These are phyloP conservation scores for Drosophila kanekoi DNA, from an alignment of 2,888 invertebrate genomes.

Conservation along the genomic window DNA sequence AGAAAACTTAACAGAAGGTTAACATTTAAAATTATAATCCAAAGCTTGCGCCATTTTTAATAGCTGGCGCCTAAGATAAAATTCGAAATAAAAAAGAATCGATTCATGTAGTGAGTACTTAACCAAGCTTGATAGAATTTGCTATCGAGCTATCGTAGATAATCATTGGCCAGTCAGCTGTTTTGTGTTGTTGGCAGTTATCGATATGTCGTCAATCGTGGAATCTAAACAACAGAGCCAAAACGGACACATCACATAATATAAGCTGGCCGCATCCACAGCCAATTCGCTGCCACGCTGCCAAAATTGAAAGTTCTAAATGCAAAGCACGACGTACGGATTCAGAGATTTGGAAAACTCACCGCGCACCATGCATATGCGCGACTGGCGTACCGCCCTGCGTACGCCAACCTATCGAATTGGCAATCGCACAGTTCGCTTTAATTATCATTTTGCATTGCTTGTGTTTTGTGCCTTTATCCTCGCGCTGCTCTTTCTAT, in stretches of 20 bases:
- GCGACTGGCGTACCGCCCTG: slow-evolving; percentile 95
- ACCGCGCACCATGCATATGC: slow-evolving; percentile 85
- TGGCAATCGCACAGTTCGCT: slow-evolving; percentile 92
- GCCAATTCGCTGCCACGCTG: slow-evolving; percentile 41
- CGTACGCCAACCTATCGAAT: slow-evolving; percentile 95
- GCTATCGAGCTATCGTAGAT: slow-evolving; percentile 1
- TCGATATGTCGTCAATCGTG: slow-evolving; percentile 43
- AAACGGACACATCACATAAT: slow-evolving; percentile 59
- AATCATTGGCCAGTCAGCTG: slow-evolving; percentile 29
- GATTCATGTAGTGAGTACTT: not conserved
- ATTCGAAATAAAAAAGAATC: not conserved
- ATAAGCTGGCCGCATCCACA: slow-evolving; percentile 8
- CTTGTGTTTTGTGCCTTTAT: slow-evolving; percentile 88
- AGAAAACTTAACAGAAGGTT: no score
- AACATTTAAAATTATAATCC: no score
- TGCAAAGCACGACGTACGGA: slow-evolving; percentile 60
- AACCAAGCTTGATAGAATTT: not conserved
- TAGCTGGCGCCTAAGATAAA: not conserved
- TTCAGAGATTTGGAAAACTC: slow-evolving; percentile 58
- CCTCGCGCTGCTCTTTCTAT: slow-evolving; percentile 89
- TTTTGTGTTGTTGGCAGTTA: slow-evolving; percentile 24
- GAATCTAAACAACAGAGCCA: slow-evolving; percentile 35
- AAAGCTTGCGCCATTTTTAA: not conserved
- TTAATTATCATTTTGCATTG: slow-evolving; percentile 92
- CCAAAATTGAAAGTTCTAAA: slow-evolving; percentile 45